These are phyloP conservation scores for Piscicola geometra DNA, from an alignment of 2,888 invertebrate genomes.

Conservation along the genomic window DNA sequence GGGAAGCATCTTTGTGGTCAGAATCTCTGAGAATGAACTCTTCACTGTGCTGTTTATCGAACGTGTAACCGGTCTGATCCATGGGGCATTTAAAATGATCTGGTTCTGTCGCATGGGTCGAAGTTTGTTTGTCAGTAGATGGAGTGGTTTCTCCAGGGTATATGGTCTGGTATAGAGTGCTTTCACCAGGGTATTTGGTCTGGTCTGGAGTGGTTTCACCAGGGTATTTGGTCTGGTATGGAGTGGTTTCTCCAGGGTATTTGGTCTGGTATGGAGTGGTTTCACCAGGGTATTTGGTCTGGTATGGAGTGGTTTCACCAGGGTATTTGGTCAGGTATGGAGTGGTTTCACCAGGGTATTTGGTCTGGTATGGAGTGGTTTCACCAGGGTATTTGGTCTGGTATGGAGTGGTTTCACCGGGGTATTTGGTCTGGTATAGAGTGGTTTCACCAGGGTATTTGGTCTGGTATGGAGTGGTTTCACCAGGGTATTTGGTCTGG, in stretches of 20 bases:
- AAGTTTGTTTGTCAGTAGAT: too few relatives aligned
- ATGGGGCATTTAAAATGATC: neutral
- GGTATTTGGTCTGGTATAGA: too few relatives aligned
- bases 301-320: slow-evolving; percentile 10
- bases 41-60: neutral
- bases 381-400: neutral
- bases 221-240: neutral
- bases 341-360: neutral
- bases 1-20: neutral
- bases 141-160: too few relatives aligned
- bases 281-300: too few relatives aligned
- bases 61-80: neutral
- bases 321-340: neutral
- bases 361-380: neutral
- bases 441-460: too few relatives aligned
- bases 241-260: neutral
- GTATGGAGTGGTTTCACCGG: slow-evolving; percentile 1
- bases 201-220: neutral
- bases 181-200: neutral
- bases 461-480: too few relatives aligned
- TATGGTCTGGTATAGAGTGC: neutral
- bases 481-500: too few relatives aligned
- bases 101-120: too few relatives aligned
- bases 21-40: neutral
- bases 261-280: neutral